phyloP scores from a whole-genome alignment of 2,797 vertebrate species.

The Acridotheres tristis region DNA sequence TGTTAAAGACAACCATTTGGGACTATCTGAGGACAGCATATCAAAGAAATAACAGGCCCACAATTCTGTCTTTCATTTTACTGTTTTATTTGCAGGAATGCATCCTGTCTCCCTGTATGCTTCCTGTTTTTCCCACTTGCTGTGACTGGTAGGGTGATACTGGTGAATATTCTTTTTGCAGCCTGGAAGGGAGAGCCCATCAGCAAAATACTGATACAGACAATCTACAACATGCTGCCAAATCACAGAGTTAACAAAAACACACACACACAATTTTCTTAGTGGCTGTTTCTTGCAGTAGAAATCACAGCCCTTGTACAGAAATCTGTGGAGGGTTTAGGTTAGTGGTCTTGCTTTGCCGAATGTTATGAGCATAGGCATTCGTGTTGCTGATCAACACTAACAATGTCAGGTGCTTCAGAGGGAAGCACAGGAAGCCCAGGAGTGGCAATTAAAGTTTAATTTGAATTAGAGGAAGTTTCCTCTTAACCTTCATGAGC shows the following conservation, averaged over 20 bases:
- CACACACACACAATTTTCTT: not conserved
- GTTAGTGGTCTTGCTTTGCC: not conserved
- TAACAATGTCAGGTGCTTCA: not conserved
- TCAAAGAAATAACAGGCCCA: not conserved
- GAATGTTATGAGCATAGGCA: not conserved
- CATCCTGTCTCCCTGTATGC: not conserved
- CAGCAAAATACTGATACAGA: not conserved
- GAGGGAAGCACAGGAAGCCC: not conserved
- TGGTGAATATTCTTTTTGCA: not conserved
- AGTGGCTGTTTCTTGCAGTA: not conserved
- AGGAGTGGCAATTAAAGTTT: conserved; percentile 24
- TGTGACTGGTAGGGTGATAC: not conserved
- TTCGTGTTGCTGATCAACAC: not conserved
- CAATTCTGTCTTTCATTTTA: not conserved
- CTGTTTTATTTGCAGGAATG: not conserved
- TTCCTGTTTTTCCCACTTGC: not conserved
- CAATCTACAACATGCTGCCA: not conserved
- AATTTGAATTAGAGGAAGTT: conserved; percentile 15
- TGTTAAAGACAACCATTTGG: not conserved
- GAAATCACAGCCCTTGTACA: not conserved
- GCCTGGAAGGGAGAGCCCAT: not conserved
- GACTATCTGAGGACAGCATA: not conserved
- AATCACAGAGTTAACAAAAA: not conserved
- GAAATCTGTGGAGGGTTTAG: not conserved
- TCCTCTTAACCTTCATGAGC: conserved; percentile 42